A percentile compares a stretch with the other conserved stretches of the same genome.
phyloP scores from a whole-genome alignment of 2,113 vertebrate species.

The Dasyornis broadbenti region DNA sequence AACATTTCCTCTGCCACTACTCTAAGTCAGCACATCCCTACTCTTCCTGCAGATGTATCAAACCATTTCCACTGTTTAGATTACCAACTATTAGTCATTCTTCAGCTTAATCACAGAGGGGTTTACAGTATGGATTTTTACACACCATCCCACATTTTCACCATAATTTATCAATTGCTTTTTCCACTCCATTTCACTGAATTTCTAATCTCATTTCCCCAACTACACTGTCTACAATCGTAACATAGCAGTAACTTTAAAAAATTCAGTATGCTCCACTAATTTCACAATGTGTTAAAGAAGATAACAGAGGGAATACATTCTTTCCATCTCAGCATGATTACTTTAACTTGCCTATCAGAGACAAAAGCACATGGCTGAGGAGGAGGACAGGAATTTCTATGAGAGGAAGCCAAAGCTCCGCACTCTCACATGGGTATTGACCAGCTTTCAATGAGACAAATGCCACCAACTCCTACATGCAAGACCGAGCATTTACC shows the following conservation, averaged over 20 bases:
- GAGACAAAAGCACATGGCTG: neutral
- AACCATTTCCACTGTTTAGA: neutral
- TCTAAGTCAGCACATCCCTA: neutral
- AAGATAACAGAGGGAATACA: constrained; percentile 54
- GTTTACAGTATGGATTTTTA: constrained; percentile 40
- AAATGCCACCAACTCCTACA: neutral
- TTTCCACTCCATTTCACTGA: constrained; percentile 68
- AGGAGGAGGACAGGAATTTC: neutral
- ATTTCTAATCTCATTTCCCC: constrained; percentile 65
- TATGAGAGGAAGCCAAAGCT: neutral
- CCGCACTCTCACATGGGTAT: neutral
- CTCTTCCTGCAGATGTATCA: neutral
- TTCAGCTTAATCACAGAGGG: constrained; percentile 20
- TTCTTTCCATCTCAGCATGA: constrained; percentile 14
- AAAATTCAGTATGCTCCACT: constrained; percentile 54
- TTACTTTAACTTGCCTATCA: neutral
- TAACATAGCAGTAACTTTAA: constrained; percentile 55
- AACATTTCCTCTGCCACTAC: neutral
- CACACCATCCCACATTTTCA: constrained; percentile 54
- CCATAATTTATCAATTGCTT: constrained; percentile 56
- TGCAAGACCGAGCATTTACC: neutral
- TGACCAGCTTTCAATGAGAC: neutral
- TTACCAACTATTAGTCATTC: constrained; percentile 11
- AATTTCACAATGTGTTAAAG: constrained; percentile 62
- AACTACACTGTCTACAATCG: constrained; percentile 47